Evolutionary conservation across 2,797 vertebrate genomes (phyloP).

Genomic region (Siniperca obscura): DNA sequence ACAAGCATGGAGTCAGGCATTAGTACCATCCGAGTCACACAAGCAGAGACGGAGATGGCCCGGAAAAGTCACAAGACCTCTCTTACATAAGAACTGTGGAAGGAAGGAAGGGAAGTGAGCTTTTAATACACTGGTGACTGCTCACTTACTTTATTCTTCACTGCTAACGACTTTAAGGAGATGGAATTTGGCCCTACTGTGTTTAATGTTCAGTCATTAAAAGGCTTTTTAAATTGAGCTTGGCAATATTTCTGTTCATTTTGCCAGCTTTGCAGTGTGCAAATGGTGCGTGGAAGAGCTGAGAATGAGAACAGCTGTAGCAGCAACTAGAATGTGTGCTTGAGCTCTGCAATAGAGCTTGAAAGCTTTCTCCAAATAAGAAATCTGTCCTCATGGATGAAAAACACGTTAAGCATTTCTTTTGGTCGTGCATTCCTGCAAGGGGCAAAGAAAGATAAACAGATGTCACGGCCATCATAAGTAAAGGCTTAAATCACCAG

Average conservation of each 20-base stretch:
- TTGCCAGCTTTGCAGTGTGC: conserved; percentile 60
- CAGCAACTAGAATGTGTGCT: conserved; percentile 44
- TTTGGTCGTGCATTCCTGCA: conserved; percentile 66
- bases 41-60: conserved; percentile 57
- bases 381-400: conserved; percentile 43
- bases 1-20: conserved; percentile 63
- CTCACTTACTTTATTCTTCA: conserved; percentile 58
- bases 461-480: conserved; percentile 61
- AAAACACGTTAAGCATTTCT: conserved; percentile 63
- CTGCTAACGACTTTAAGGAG: conserved; percentile 34
- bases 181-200: conserved; percentile 50
- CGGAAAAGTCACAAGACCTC: conserved; percentile 72
- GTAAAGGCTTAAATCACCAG: conserved; percentile 54
- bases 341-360: conserved; percentile 26
- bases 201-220: conserved; percentile 58
- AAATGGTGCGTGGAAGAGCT: conserved; percentile 70
- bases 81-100: conserved; percentile 70
- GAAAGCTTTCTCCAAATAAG: conserved; percentile 48
- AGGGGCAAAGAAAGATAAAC: conserved; percentile 73
- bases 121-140: conserved; percentile 63
- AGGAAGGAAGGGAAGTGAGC: conserved; percentile 61
- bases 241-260: conserved; percentile 64
- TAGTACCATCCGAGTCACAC: conserved; percentile 60
- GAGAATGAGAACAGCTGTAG: conserved; percentile 74
- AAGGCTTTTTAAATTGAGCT: conserved; percentile 67